A percentile compares a stretch with the other conserved stretches of the same genome.
Evolutionary conservation across 2,888 invertebrate genomes (phyloP).

Genomic region (Nemotelus pantherinus): DNA sequence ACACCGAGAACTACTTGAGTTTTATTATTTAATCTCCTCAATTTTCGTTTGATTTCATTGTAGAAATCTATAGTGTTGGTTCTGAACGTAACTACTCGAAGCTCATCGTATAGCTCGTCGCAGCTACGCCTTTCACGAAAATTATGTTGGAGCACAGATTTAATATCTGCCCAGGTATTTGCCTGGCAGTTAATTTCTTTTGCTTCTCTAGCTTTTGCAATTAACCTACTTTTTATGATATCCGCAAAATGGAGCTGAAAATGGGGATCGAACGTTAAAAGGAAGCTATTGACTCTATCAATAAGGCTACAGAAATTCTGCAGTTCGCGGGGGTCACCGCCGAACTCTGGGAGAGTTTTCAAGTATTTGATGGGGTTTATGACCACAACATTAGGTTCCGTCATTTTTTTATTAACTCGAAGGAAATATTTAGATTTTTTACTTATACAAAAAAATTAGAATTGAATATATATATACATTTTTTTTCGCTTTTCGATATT

Average conservation of each 20-base stretch:
- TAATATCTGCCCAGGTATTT: constrained; percentile 25
- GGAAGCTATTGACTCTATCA: background rate
- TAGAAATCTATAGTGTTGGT: constrained; percentile 22
- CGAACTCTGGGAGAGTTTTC: background rate
- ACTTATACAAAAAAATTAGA: no score
- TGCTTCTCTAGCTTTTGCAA: constrained; percentile 28
- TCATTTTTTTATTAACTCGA: no score
- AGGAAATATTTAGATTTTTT: no score
- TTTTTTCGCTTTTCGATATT: no score
- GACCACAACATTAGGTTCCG: no score
- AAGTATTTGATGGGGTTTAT: constrained; percentile 16
- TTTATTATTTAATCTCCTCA: constrained; percentile 17
- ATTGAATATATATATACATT: no score
- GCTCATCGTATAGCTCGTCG: background rate
- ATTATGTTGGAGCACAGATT: constrained; percentile 3
- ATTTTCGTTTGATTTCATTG: constrained; percentile 34
- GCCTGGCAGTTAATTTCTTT: constrained; percentile 32
- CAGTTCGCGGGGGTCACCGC: background rate
- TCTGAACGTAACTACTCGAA: constrained; percentile 25
- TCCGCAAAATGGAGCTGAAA: background rate
- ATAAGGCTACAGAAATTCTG: constrained; percentile 5
- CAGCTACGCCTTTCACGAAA: constrained; percentile 18
- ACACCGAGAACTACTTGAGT: background rate
- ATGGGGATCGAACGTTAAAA: background rate
- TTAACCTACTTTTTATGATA: constrained; percentile 17